Evolutionary conservation across 2,797 vertebrate genomes (phyloP).

Genomic region (Acrossocheilus wenchowensis): DNA sequence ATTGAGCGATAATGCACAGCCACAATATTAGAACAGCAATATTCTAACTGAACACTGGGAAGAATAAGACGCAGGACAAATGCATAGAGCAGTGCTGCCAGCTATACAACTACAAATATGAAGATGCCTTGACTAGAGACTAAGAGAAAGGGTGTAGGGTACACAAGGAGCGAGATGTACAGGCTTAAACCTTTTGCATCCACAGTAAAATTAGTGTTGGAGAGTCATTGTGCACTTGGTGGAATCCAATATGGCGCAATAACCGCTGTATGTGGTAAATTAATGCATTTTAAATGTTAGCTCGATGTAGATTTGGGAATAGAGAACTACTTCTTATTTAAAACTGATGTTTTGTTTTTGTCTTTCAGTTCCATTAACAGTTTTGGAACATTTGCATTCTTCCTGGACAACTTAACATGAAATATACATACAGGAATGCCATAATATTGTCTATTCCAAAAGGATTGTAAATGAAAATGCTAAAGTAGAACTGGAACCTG

Average conservation of each 20-base stretch:
- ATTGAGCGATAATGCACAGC: not conserved
- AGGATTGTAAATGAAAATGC: not conserved
- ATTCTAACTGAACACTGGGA: conserved; percentile 28
- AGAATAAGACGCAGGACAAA: conserved; percentile 55
- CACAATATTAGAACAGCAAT: conserved; percentile 37
- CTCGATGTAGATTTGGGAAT: not conserved
- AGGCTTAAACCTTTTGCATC: conserved; percentile 60
- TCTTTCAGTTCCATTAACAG: not conserved
- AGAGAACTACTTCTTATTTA: not conserved
- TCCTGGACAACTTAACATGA: not conserved
- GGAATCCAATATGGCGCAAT: not conserved
- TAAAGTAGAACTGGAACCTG: not conserved
- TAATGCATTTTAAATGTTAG: not conserved
- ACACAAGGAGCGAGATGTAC: conserved; percentile 17
- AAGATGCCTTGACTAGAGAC: conserved; percentile 11
- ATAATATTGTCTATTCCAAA: not conserved
- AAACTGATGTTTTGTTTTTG: not conserved
- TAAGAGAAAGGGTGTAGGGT: conserved; percentile 11
- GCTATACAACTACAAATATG: conserved; percentile 20
- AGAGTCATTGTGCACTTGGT: not conserved
- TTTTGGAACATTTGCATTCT: not conserved
- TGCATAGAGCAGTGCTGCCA: conserved; percentile 30
- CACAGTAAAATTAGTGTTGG: conserved; percentile 1
- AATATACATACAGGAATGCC: not conserved
- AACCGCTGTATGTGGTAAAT: not conserved